Base-by-base conservation (phyloP, 2,888 invertebrate genomes). In the Matsumyia berberina region DNA sequence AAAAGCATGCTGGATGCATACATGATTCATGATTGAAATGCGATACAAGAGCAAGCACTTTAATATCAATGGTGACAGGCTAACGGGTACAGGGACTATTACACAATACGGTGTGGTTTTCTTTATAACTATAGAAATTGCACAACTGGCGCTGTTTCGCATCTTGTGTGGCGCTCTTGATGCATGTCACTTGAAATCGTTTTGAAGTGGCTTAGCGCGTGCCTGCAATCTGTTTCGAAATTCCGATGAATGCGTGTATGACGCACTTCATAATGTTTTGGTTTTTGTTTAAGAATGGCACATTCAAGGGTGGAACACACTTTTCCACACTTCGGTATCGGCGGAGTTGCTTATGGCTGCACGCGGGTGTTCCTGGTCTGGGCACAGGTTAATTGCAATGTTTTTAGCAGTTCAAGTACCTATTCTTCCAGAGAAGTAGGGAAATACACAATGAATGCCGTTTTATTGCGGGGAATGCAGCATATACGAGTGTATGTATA, bases 151-250 rank as follows among this genome's bases (percentile, higher is more conserved):
- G 78, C 66, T 67, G 72, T 69, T 76, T 82, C 51, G 82, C 82
- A 78, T 72, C 82, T 82, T 83, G 82, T 83, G 78, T 83, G 82
- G 82, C 60, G 53, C 78, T 62, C 70, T 67, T 67, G 62, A 73
- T 60, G 35, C 55, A 29, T 5, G 35, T 46, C 72, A 78, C 82
- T 83, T 24, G 57, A 79, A 46, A 72, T 57, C 42, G 19, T n/a
- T 29, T 58, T 74, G 57, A 69, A 83, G 83, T 69, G 67, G 73
- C 29, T 53, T 44, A 79, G 83, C 83, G 83, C 83, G 83, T 83
- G 83, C 83, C 83, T 83, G 44, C 73, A 83, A 79, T 83, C 83
- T 83, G 83, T 83, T 83, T 79, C 73, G 49, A 37, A 83, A 83
- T 83, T 83, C 83, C 83, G 67, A 83, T 78, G 62, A 72, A 66